Conservation (phyloP, 1,140 invertebrate genomes). For the Drosophila chauvacae region DNA sequence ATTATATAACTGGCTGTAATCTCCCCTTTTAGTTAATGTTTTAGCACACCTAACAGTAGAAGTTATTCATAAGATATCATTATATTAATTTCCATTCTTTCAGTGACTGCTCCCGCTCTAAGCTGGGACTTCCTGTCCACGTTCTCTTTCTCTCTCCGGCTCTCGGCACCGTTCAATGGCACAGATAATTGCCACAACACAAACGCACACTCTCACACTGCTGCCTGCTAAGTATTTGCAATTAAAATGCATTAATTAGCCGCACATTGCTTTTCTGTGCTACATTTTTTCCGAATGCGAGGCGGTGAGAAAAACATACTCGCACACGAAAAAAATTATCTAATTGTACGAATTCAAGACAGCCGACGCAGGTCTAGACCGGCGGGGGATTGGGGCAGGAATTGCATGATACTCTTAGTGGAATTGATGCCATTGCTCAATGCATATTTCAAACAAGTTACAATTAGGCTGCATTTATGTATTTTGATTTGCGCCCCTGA, state of each 20-base stretch:
- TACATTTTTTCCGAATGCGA: constrained; percentile 60
- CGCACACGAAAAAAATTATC: constrained; percentile 52
- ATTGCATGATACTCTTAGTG: constrained; percentile 36
- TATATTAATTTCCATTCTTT: constrained; percentile 39
- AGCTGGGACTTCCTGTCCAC: constrained; percentile 62
- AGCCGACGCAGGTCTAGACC: constrained; percentile 47
- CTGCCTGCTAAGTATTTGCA: constrained; percentile 39
- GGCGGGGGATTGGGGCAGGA: constrained; percentile 10
- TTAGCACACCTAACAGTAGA: constrained; percentile 28
- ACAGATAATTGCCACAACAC: constrained; percentile 71
- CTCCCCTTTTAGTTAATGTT: constrained; percentile 7
- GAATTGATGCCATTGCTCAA: constrained; percentile 58
- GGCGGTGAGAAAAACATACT: constrained; percentile 21
- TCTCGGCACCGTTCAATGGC: constrained; percentile 73
- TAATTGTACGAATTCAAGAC: constrained; percentile 54
- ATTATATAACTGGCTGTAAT: constrained; percentile 18
- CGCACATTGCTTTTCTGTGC: constrained; percentile 64
- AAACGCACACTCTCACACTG: constrained; percentile 29
- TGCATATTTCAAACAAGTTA: constrained; percentile 55
- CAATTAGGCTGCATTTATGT: constrained; percentile 48
- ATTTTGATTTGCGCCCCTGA: constrained; percentile 65
- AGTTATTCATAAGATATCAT: constrained; percentile 32
- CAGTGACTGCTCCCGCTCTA: constrained; percentile 20
- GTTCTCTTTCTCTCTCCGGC: constrained; percentile 41
- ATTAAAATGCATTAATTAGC: constrained; percentile 78